Evolutionary conservation across 2,797 vertebrate species (phyloP), one percentile per base, ranked within the genome.

Genomic region (Tokudaia tokunoshimensis): DNA sequence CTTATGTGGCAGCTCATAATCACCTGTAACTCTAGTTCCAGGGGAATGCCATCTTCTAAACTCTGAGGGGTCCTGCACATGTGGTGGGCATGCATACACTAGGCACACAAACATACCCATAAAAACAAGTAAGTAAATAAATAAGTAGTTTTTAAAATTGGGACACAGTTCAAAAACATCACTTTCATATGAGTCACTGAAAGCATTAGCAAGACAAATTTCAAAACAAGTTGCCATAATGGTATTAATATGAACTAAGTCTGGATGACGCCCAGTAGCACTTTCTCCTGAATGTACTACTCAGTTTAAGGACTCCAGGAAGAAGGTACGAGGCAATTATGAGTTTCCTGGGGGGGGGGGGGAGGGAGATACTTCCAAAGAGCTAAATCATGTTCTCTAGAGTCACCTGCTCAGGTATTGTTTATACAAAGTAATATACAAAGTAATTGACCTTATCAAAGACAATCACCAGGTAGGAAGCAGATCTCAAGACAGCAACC

Each of bases 211-310:
- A 94, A 95, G 90, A 92, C n/a, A 89, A 88, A 94, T 82, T 85
- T 57, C 47, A 65, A 70, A n/a, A 70, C 34, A 8, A 67, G 76
- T 81, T 87, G 89, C 82, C 75, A 55, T 55, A 91, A 92, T 83
- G 72, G 78, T 20, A 63, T 92, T 81, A 67, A 37, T 3, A 65
- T 55, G 70, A 72, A 41, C 94, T 87, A 94, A 84, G 70, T 55
- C 92, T 96, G 90, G 89, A 70, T 26, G 93, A 82, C 11, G 55
- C 47, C 41, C 59, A 44, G 6, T 41, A 37, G 72, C 34, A 88
- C 89, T 95, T 87, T 89, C 74, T 97, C 92, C 83, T 94, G 59
- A 94, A 91, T 37, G n/a, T 22, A 78, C 87, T 94, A 91, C 44
- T 90, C 90, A 85, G 37, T 72, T 34, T 84, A 94, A 86, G 76